Percentiles rank a stretch among this genome's conserved stretches.
Conservation (phyloP, 30 jellyfish, hydroid and myxozoan species). For the Aurelia aurita complex sp. Pacific region DNA sequence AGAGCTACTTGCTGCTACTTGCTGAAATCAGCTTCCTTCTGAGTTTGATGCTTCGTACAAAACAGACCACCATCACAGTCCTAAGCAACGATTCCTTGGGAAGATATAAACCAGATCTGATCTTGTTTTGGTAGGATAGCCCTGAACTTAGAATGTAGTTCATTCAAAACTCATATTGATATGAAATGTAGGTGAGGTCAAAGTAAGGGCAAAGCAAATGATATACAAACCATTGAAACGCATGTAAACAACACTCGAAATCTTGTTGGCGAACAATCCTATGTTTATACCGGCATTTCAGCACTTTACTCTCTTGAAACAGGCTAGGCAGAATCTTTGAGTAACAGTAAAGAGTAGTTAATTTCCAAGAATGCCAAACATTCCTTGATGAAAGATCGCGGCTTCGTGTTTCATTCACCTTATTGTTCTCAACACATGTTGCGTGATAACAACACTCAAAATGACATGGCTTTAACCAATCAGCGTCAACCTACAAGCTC, state of each 20-base stretch:
- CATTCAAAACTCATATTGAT: no score
- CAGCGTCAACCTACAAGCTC: constrained; percentile 61
- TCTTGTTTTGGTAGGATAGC: no score
- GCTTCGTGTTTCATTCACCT: constrained; percentile 34
- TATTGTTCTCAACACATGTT: constrained; percentile 85
- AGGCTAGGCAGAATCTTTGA: neutral
- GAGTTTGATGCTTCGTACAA: no score
- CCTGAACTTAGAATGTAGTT: no score
- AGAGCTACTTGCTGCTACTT: no score
- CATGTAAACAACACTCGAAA: neutral
- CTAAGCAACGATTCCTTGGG: no score
- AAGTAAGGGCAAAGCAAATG: no score
- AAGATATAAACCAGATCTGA: no score
- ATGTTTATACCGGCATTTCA: constrained; percentile 26
- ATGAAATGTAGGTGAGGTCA: no score
- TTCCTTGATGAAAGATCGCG: constrained; percentile 59
- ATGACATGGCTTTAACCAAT: constrained; percentile 79
- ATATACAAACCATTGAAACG: neutral
- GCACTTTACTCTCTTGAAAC: neutral
- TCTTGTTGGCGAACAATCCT: neutral
- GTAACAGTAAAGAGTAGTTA: constrained; percentile 51
- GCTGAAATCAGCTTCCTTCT: no score
- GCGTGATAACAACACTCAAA: constrained; percentile 88
- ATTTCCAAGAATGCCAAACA: constrained; percentile 62
- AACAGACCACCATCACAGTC: no score